Evolutionary conservation across 2,113 vertebrate genomes (phyloP), one percentile per base, ranked within the genome.

Genomic region (Amphiprion percula): DNA sequence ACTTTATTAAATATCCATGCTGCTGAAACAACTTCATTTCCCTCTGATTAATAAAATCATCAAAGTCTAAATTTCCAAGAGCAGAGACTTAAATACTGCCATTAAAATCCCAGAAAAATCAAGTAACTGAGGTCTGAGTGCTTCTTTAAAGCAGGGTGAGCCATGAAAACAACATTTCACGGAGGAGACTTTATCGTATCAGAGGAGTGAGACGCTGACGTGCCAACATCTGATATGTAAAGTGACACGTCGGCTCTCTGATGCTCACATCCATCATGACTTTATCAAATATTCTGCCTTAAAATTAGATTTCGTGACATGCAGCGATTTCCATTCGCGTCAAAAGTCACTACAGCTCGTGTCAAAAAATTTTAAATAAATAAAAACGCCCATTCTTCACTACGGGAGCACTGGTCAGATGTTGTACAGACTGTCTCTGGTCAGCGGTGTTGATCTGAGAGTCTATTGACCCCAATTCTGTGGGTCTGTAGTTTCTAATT

Each of bases 381-480:
- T 26, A 26, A 26, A 26, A 26, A 26, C 26, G 26, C 26, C 26
- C 26, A 2, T 26, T 26, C 26, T 26, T 26, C 26, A 26, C 26
- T 26, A 21, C 21, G 21, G 30, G 30, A 30, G 26, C 26, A 26
- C 26, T 26, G 26, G 26, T 26, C 26, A 26, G 26, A 65, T 19
- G 5, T 7, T 2, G 11, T 1, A 9, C 50, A 1, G 37, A 68
- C 26, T 54, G 16, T 21, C 59, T 47, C 68, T 41, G 19, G 58
- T 84, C 53, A 44, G 73, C 16, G 54, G 33, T 67, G 84, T 76
- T 59, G 70, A 83, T 77, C 39, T 77, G 64, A 74, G 66, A 58
- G 78, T 84, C 75, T 80, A 72, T 83, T 86, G 87, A 90, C 86
- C 88, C 79, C 84, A 74, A 77, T 90, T 87, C 80, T 66, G 63